Conservation (phyloP, 2,888 invertebrate species). For the Tuta absoluta region DNA sequence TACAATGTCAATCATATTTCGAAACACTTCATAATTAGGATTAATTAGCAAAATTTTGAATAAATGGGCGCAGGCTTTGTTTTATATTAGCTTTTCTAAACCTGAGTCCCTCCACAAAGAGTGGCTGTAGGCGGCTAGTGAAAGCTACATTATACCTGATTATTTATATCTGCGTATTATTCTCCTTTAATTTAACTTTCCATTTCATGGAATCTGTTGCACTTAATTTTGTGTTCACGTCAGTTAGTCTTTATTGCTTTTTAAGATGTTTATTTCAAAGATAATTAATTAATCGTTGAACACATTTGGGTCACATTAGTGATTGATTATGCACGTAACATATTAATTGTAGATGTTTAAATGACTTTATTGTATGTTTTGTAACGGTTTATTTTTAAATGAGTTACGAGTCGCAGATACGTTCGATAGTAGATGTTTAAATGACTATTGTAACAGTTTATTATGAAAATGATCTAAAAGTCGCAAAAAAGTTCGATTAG, state of each 20-base stretch:
- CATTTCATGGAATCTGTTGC: constrained; percentile 47
- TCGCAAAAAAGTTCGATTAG: constrained; percentile 43
- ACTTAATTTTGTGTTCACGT: neutral
- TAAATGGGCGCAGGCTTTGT: constrained; percentile 45
- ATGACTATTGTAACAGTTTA: too few relatives aligned
- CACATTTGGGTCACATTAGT: constrained; percentile 11
- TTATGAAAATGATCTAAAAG: constrained; percentile 40
- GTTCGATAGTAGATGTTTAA: constrained; percentile 54
- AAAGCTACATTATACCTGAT: constrained; percentile 58
- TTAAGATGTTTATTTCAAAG: neutral
- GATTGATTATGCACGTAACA: constrained; percentile 22
- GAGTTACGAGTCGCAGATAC: constrained; percentile 38
- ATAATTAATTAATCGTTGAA: neutral
- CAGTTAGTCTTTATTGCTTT: neutral
- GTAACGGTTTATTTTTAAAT: constrained; percentile 48
- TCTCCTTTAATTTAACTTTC: constrained; percentile 57
- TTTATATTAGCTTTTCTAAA: constrained; percentile 42
- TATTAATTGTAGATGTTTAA: constrained; percentile 23
- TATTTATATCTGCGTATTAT: constrained; percentile 56
- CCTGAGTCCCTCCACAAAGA: constrained; percentile 43
- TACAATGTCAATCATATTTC: constrained; percentile 70
- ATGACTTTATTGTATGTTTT: constrained; percentile 4
- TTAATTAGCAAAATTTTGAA: constrained; percentile 62
- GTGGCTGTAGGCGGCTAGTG: constrained; percentile 62
- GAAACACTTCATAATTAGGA: constrained; percentile 63